These are phyloP conservation scores for Caloenas nicobarica DNA, from an alignment of 2,113 vertebrate species.

Conservation along the genomic window DNA sequence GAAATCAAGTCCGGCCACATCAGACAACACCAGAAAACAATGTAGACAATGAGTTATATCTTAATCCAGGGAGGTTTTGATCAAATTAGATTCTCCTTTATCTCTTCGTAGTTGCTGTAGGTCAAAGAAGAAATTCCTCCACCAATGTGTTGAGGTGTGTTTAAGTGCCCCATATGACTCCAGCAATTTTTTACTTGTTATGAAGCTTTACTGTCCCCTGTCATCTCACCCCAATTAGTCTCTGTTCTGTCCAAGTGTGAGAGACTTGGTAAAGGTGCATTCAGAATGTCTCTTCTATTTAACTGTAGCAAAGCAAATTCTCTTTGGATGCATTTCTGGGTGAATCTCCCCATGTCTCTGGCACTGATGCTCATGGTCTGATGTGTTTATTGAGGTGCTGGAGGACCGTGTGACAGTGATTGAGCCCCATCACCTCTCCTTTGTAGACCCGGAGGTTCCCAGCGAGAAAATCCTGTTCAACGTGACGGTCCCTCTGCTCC, in stretches of 20 bases:
- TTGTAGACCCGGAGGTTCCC: conserved; percentile 83
- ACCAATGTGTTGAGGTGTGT: background rate
- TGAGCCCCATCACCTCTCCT: conserved; percentile 86
- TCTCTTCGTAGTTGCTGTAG: background rate
- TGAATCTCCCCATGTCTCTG: background rate
- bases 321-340: background rate
- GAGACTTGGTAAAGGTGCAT: background rate
- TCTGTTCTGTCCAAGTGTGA: background rate
- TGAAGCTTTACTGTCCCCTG: background rate
- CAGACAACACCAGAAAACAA: background rate
- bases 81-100: background rate
- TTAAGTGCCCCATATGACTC: too few species aligned
- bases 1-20: background rate
- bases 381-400: conserved; percentile 79
- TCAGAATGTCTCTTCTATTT: background rate
- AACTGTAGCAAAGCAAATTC: background rate
- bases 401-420: conserved; percentile 90
- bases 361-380: conserved; percentile 29
- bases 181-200: background rate
- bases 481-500: conserved; percentile 84
- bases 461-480: conserved; percentile 88
- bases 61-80: background rate
- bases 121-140: background rate
- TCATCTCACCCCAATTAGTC: background rate
- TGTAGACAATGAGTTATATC: accelerated